phyloP scores from a whole-genome alignment of 2,113 vertebrate species.

The Triplophysa tibetana region DNA sequence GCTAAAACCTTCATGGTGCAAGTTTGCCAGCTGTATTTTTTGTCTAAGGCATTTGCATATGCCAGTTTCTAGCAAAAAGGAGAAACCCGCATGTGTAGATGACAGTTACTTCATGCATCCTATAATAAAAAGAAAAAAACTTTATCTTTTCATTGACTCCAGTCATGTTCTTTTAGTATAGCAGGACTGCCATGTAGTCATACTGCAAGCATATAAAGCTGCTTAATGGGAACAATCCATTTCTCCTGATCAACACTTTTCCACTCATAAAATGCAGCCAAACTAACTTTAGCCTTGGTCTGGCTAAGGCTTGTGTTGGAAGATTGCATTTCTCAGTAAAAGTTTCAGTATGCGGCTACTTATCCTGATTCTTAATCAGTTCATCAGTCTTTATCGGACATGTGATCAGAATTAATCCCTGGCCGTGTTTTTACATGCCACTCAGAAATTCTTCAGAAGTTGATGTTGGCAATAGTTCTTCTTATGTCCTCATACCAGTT shows the following conservation, averaged over 20 bases:
- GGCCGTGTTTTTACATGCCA: background rate
- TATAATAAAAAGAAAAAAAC: no score
- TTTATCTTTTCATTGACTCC: no score
- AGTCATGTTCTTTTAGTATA: background rate
- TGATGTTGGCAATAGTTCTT: background rate
- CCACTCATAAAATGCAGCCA: slow-evolving; percentile 30
- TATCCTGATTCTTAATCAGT: background rate
- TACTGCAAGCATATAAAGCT: background rate
- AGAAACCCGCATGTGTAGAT: no score
- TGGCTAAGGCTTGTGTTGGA: background rate
- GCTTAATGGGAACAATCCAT: background rate
- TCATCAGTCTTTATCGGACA: background rate
- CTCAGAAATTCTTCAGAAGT: slow-evolving; percentile 6
- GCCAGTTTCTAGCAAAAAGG: no score
- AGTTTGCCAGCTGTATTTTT: background rate
- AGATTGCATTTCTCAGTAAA: background rate
- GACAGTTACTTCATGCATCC: no score
- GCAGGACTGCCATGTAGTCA: background rate
- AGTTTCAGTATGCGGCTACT: background rate
- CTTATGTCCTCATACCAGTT: background rate
- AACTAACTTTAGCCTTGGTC: slow-evolving; percentile 32
- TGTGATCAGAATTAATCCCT: background rate
- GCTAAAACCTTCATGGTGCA: background rate
- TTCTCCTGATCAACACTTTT: slow-evolving; percentile 10
- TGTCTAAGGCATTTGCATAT: no score